Percentiles rank a stretch among this genome's conserved stretches.
Evolutionary conservation across 2,113 vertebrate genomes (phyloP).

Genomic region (Tetraodon nigroviridis): DNA sequence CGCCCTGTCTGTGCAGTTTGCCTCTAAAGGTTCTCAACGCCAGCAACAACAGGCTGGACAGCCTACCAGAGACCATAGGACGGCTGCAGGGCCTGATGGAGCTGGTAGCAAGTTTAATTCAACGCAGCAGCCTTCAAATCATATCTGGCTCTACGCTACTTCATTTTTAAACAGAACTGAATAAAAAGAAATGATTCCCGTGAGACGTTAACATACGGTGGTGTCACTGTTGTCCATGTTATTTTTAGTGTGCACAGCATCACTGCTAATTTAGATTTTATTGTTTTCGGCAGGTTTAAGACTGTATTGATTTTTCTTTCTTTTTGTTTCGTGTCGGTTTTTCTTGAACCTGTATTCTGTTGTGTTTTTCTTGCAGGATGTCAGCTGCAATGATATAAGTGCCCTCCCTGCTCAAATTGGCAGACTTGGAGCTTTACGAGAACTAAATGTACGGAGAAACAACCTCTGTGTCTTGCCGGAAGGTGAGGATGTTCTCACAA

Average conservation of each 20-base stretch:
- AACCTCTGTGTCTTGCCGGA: constrained; percentile 90
- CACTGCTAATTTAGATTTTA: no score
- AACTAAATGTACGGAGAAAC: constrained; percentile 90
- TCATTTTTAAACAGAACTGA: background rate
- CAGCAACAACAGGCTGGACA: constrained; percentile 96
- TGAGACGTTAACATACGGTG: no score
- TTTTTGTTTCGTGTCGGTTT: background rate
- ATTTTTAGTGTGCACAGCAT: no score
- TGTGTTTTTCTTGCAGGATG: constrained; percentile 75
- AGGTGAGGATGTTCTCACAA: constrained; percentile 70
- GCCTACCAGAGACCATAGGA: constrained; percentile 88
- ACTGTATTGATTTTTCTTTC: background rate
- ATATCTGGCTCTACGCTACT: background rate
- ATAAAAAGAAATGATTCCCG: no score
- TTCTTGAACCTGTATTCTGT: background rate
- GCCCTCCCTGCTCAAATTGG: constrained; percentile 87
- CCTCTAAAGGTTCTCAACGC: constrained; percentile 93
- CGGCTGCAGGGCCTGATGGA: constrained; percentile 92
- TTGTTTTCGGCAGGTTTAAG: no score
- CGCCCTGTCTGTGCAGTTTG: constrained; percentile 88
- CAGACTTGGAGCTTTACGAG: constrained; percentile 82
- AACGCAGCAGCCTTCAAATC: background rate
- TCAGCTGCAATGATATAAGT: constrained; percentile 96
- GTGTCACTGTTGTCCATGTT: no score
- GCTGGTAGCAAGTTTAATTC: constrained; percentile 73